phyloP scores from a whole-genome alignment of 2,113 vertebrate species.

The Holacanthus passer region DNA sequence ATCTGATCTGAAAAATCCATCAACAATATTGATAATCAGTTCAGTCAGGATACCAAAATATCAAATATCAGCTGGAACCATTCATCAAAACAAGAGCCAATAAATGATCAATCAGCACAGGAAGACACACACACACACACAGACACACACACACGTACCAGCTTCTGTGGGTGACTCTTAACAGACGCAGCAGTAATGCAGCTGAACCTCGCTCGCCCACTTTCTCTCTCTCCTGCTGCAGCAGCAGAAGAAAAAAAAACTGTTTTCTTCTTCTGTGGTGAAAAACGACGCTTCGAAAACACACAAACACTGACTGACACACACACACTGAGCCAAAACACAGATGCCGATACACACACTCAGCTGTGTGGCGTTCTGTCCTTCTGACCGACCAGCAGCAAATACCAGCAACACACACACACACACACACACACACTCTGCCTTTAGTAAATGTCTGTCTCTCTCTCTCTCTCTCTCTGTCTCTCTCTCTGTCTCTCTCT shows the following conservation, averaged over 20 bases:
- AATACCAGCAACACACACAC: background rate
- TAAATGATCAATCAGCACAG: slow-evolving; percentile 31
- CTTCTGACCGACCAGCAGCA: background rate
- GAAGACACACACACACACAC: slow-evolving; percentile 29
- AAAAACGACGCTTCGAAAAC: background rate
- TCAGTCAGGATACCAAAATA: background rate
- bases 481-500: background rate
- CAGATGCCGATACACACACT: slow-evolving; percentile 12
- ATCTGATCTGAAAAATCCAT: background rate
- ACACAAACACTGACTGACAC: slow-evolving; percentile 3
- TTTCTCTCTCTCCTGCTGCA: slow-evolving; percentile 37
- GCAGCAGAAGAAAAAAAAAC: slow-evolving; percentile 33
- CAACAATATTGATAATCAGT: background rate
- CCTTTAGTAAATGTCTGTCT: background rate
- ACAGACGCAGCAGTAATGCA: slow-evolving; percentile 53
- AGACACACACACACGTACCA: slow-evolving; percentile 40
- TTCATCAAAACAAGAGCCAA: background rate
- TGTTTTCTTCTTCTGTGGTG: slow-evolving; percentile 49
- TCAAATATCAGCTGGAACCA: background rate
- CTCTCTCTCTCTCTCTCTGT: background rate
- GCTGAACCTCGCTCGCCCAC: slow-evolving; percentile 37
- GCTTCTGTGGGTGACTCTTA: slow-evolving; percentile 22
- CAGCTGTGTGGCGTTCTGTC: slow-evolving; percentile 19
- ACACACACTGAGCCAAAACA: background rate
- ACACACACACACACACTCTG: background rate